phyloP scores from a whole-genome alignment of 2,888 invertebrate species.

The Amaurobius ferox region DNA sequence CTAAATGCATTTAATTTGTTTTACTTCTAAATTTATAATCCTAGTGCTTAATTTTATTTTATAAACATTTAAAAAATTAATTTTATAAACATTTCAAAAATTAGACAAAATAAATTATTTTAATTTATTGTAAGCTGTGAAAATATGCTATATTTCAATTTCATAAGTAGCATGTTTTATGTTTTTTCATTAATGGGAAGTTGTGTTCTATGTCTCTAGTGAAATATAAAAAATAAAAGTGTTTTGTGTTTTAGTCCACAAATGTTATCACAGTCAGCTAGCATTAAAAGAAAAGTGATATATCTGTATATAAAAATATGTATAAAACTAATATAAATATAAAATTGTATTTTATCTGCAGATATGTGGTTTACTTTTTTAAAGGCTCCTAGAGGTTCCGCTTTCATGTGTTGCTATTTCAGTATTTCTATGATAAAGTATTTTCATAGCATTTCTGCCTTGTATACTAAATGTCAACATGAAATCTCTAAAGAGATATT shows the following conservation, averaged over 20 bases:
- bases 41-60: no score
- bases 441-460: conserved; percentile 69
- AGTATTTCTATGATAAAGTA: conserved; percentile 67
- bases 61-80: no score
- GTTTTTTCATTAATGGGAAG: not conserved
- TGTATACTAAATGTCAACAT: conserved; percentile 42
- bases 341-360: conserved; percentile 65
- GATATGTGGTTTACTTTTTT: conserved; percentile 61
- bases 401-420: conserved; percentile 50
- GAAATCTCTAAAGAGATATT: conserved; percentile 35
- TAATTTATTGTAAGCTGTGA: no score
- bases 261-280: conserved; percentile 45
- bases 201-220: not conserved
- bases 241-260: conserved; percentile 21
- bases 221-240: not conserved
- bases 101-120: no score
- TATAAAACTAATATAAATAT: conserved; percentile 5
- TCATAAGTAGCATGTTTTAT: not conserved
- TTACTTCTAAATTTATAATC: no score
- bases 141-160: not conserved
- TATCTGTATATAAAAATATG: conserved; percentile 49
- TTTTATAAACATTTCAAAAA: no score
- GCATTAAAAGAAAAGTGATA: conserved; percentile 53
- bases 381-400: conserved; percentile 36
- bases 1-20: no score